These are phyloP conservation scores for Microcebus jonahi DNA, from an alignment of 2,113 vertebrate species.

Conservation along the genomic window DNA sequence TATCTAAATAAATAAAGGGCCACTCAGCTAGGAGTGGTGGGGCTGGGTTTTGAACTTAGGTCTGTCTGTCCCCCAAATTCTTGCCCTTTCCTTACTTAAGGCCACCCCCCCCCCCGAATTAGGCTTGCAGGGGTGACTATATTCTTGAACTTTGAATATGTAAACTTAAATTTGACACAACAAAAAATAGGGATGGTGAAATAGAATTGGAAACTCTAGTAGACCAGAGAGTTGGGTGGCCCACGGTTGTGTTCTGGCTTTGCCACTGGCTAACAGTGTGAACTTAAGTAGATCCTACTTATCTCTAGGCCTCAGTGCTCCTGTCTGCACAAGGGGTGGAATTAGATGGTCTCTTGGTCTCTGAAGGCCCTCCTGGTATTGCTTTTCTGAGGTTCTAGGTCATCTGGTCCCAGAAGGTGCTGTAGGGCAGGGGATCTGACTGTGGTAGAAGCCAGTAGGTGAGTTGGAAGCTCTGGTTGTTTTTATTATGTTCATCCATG, in stretches of 20 bases:
- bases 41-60: not conserved
- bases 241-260: not conserved
- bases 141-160: not conserved
- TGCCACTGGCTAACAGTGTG: not conserved
- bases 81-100: not conserved
- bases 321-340: not conserved
- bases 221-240: not conserved
- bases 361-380: not conserved
- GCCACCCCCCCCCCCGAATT: not conserved
- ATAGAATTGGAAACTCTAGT: not conserved
- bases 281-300: not conserved
- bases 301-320: not conserved
- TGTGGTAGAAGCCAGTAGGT: not conserved
- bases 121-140: not conserved
- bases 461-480: not conserved
- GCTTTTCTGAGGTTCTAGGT: not conserved
- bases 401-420: not conserved
- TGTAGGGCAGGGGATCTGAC: not conserved
- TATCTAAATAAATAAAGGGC: not conserved
- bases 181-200: not conserved
- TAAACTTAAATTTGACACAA: slow-evolving; percentile 3
- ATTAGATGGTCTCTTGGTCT: not conserved
- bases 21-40: not conserved
- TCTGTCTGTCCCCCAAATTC: not conserved
- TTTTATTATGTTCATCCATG: not conserved